Evolutionary conservation across 2,113 vertebrate species (phyloP).

Genomic region (Cephalopterus ornatus): DNA sequence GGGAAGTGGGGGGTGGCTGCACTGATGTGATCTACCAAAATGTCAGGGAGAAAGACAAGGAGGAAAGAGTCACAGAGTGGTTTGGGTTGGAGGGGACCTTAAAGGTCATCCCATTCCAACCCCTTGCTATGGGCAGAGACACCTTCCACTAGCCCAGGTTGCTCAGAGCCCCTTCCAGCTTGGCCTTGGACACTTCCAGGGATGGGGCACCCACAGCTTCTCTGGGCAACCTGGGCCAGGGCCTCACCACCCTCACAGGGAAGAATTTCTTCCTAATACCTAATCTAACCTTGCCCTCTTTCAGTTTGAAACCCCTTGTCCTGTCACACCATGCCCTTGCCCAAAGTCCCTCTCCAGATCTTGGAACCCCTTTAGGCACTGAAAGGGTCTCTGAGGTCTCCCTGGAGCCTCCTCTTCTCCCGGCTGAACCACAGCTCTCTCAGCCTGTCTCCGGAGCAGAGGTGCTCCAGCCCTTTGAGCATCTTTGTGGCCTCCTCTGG

Average conservation of each 20-base stretch:
- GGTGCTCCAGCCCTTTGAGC: not conserved
- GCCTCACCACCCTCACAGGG: not conserved
- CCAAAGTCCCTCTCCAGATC: not conserved
- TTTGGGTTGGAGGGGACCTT: not conserved
- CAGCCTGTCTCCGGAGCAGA: not conserved
- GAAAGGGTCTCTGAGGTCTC: too few species aligned
- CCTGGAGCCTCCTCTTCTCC: not conserved
- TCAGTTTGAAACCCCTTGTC: not conserved
- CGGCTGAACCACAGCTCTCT: not conserved
- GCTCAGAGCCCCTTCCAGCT: not conserved
- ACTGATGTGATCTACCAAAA: not conserved
- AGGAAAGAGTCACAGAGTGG: not conserved
- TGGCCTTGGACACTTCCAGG: not conserved
- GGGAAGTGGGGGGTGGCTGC: not conserved
- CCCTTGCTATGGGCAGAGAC: not conserved
- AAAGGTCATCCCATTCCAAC: not conserved
- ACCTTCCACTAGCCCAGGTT: not conserved
- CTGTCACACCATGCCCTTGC: not conserved
- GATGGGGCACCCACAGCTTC: not conserved
- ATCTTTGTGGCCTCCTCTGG: not conserved
- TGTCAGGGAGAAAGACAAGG: not conserved
- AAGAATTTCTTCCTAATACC: not conserved
- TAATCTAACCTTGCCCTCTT: not conserved
- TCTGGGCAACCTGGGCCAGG: not conserved
- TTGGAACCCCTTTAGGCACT: too few species aligned